phyloP scores from a whole-genome alignment of 1,140 invertebrate genomes.

The Zaprionus vittiger region DNA sequence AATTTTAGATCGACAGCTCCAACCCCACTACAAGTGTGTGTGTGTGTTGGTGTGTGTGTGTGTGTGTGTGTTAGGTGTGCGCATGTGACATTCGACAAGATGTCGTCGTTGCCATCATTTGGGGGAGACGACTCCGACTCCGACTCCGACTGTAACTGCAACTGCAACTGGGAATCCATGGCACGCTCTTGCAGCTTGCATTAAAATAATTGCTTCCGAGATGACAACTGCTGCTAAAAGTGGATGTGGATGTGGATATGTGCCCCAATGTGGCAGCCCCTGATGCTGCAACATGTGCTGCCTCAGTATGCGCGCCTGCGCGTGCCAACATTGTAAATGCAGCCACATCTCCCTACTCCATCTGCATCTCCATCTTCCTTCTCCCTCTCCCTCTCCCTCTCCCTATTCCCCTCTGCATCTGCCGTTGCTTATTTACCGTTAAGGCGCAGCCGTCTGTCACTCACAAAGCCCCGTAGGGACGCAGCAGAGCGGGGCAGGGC shows the following conservation, averaged over 20 bases:
- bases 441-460: conserved; percentile 74
- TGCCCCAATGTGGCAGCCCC: conserved; percentile 20
- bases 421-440: conserved; percentile 77
- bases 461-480: conserved; percentile 30
- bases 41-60: neutral
- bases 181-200: conserved; percentile 61
- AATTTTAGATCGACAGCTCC: conserved; percentile 40
- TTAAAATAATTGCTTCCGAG: conserved; percentile 84
- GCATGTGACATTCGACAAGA: conserved; percentile 51
- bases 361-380: neutral
- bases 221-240: conserved; percentile 78
- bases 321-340: conserved; percentile 77
- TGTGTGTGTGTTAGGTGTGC: conserved; percentile 3
- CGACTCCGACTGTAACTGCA: conserved; percentile 22
- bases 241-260: conserved; percentile 40
- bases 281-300: conserved; percentile 63
- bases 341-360: conserved; percentile 17
- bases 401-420: conserved; percentile 12
- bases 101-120: conserved; percentile 24
- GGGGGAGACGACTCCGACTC: neutral
- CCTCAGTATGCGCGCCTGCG: conserved; percentile 69
- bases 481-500: conserved; percentile 41
- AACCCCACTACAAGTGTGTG: neutral
- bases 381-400: neutral
- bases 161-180: conserved; percentile 29